Evolutionary conservation across 2,113 vertebrate genomes (phyloP).

Genomic region (Rana temporaria): DNA sequence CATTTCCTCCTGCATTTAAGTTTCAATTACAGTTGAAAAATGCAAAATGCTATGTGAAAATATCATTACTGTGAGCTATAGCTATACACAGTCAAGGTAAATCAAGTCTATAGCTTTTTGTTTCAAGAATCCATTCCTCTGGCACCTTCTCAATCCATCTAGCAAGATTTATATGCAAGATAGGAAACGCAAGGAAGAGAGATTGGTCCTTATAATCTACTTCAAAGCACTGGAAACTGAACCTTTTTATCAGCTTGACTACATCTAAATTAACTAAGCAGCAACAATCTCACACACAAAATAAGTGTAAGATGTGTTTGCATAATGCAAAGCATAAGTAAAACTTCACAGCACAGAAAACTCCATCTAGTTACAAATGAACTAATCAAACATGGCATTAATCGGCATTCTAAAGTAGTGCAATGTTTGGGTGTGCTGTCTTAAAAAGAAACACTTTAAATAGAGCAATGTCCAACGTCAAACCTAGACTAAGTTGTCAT

Average conservation of each 20-base stretch:
- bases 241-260: conserved; percentile 60
- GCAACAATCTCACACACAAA: conserved; percentile 41
- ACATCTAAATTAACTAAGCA: conserved; percentile 61
- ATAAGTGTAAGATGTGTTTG: conserved; percentile 41
- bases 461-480: too few relatives aligned
- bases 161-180: conserved; percentile 59
- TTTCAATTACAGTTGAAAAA: conserved; percentile 68
- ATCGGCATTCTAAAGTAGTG: not conserved
- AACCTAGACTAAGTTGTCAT: too few relatives aligned
- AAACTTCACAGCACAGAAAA: not conserved
- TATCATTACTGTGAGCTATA: conserved; percentile 62
- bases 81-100: conserved; percentile 62
- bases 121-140: conserved; percentile 64
- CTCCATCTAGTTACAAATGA: not conserved
- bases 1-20: conserved; percentile 68
- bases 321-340: conserved; percentile 17
- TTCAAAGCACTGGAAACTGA: conserved; percentile 59
- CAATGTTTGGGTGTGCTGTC: not conserved
- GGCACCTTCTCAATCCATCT: conserved; percentile 64
- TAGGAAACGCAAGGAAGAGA: conserved; percentile 65
- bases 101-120: conserved; percentile 65
- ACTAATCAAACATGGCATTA: not conserved
- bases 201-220: conserved; percentile 67
- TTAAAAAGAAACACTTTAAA: not conserved
- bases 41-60: conserved; percentile 66